Evolutionary conservation across 2,113 vertebrate genomes (phyloP), one percentile per base, ranked within the genome.

Genomic region (Chascanopsetta lugubris): DNA sequence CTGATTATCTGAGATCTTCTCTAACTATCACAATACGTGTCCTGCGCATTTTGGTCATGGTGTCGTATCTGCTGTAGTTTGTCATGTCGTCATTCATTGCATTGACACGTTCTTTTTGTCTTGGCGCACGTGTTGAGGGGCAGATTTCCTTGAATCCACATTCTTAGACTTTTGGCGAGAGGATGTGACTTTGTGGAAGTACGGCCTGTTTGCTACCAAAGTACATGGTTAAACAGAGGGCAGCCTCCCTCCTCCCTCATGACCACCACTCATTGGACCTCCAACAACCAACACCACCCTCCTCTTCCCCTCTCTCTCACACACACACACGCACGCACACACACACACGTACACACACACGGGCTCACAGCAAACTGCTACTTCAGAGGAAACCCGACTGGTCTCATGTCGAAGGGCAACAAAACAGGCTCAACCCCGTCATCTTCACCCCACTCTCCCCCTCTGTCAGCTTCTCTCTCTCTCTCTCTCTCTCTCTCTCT

Each of bases 371-470:
- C 83, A 80, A 86, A 84, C 76, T 70, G 85, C 64, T 72, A 86
- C 78, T 90, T 90, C 89, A 86, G 78, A 77, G 73, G 81, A 89
- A 72, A 58, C 66, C 77, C 59, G 60, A 75, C 73, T 79, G 76
- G 49, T 76, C 61, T 25, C 5, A 34, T 66, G 85, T 87, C 72
- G 29, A 9, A 81, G 72, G 76, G 56, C 80, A 81, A 65, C 65
- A 79, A 74, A 83, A 84, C 80, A 86, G 50, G 51, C 49, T 60
- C 22, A 80, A 42, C 36, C 42, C 53, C 60, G 43, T 25, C 61
- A 18, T 58, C 70, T 20, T 34, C 56, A 24, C 27, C 20, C 48
- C 58, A n/a, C n/a, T n/a, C n/a, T n/a, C n/a, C n/a, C n/a, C n/a
- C n/a, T n/a, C n/a, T n/a, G n/a, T n/a, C n/a, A n/a, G n/a, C n/a